phyloP scores from a whole-genome alignment of 2,888 invertebrate species.

The Epirrhoe tristata region DNA sequence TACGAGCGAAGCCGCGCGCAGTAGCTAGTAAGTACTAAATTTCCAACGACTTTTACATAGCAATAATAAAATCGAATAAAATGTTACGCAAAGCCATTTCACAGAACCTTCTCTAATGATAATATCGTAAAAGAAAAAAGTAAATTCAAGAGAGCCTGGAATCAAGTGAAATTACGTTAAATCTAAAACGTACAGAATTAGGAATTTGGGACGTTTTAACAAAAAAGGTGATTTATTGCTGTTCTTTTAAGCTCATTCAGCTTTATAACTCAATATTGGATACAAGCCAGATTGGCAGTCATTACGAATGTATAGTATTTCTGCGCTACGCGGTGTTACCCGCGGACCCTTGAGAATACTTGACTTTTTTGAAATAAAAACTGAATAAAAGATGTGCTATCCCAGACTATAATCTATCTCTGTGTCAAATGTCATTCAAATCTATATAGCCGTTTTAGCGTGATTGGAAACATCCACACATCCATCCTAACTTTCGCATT shows the following conservation, averaged over 20 bases:
- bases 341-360: too few relatives aligned
- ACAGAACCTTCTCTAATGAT: constrained; percentile 36
- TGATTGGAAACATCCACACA: too few relatives aligned
- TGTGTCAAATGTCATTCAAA: too few relatives aligned
- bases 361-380: too few relatives aligned
- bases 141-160: constrained; percentile 58
- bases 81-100: constrained; percentile 28
- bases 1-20: too few relatives aligned
- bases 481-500: too few relatives aligned
- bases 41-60: background rate
- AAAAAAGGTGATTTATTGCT: constrained; percentile 57
- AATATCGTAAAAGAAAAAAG: constrained; percentile 51
- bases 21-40: too few relatives aligned
- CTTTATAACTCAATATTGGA: constrained; percentile 55
- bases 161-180: constrained; percentile 67
- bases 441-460: too few relatives aligned
- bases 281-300: constrained; percentile 41
- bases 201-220: constrained; percentile 48
- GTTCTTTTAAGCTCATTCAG: constrained; percentile 52
- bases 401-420: too few relatives aligned
- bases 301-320: constrained; percentile 27
- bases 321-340: too few relatives aligned
- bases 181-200: constrained; percentile 53
- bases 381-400: too few relatives aligned
- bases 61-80: constrained; percentile 35